These are phyloP conservation scores for Ennomos quercinarius DNA, from an alignment of 2,888 invertebrate genomes.

Conservation along the genomic window DNA sequence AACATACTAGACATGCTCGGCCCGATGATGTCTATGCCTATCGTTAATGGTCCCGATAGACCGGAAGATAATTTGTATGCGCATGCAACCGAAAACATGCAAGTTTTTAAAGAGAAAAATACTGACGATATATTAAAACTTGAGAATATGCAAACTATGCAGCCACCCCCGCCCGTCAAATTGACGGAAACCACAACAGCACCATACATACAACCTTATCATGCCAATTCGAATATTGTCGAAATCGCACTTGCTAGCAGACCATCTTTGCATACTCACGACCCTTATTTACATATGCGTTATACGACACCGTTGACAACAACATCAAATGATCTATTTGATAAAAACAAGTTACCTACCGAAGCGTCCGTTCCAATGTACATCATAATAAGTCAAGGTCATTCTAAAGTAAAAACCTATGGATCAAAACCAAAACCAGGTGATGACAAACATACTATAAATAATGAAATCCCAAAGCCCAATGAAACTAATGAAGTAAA, in stretches of 20 bases:
- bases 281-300: constrained; percentile 77
- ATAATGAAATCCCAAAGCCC: constrained; percentile 82
- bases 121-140: constrained; percentile 63
- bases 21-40: constrained; percentile 80
- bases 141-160: constrained; percentile 87
- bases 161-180: constrained; percentile 78
- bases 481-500: constrained; percentile 84
- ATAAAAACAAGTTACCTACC: constrained; percentile 58
- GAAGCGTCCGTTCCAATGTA: constrained; percentile 88
- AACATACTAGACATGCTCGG: constrained; percentile 71
- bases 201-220: constrained; percentile 49
- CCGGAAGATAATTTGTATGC: constrained; percentile 76
- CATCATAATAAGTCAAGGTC: constrained; percentile 93
- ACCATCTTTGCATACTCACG: constrained; percentile 60
- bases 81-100: constrained; percentile 74
- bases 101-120: constrained; percentile 67
- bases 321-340: constrained; percentile 72
- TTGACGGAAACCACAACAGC: constrained; percentile 52
- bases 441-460: constrained; percentile 65
- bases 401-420: constrained; percentile 94
- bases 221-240: constrained; percentile 56
- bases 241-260: constrained; percentile 51
- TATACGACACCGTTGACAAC: constrained; percentile 81
- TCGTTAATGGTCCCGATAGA: constrained; percentile 69
- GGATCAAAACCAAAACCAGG: constrained; percentile 85